phyloP scores from a whole-genome alignment of 2,797 vertebrate genomes.

The Sebastes aleutianus region DNA sequence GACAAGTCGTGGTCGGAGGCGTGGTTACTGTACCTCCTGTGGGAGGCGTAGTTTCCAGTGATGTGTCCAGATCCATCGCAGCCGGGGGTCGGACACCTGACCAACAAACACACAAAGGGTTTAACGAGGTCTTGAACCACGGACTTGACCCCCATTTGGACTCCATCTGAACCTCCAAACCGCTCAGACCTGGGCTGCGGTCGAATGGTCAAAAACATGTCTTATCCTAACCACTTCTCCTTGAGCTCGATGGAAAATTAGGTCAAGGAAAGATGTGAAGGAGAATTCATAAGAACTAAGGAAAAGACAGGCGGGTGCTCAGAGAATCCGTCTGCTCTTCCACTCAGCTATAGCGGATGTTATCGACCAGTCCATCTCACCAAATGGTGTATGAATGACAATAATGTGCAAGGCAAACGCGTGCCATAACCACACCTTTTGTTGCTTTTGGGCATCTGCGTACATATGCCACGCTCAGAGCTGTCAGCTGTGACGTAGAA shows the following conservation, averaged over 20 bases:
- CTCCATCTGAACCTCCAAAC: not conserved
- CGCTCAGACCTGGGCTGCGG: not conserved
- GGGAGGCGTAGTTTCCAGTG: slow-evolving; percentile 98
- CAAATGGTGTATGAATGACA: too few species aligned
- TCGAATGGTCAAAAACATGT: not conserved
- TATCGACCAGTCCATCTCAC: too few species aligned
- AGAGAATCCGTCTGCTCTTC: not conserved
- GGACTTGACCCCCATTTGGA: not conserved
- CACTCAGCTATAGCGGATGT: not conserved
- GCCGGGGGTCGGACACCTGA: slow-evolving; percentile 95
- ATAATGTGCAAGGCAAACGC: too few species aligned
- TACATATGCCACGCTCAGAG: too few species aligned
- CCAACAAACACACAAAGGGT: not conserved
- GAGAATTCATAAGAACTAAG: not conserved
- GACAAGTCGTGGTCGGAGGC: not conserved
- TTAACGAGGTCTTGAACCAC: not conserved
- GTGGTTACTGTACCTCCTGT: slow-evolving; percentile 88
- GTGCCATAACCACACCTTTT: too few species aligned
- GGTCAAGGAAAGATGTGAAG: too few species aligned
- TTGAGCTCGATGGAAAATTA: too few species aligned
- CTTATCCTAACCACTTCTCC: too few species aligned
- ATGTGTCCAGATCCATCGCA: slow-evolving; percentile 98
- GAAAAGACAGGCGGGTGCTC: not conserved
- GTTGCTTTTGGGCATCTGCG: too few species aligned
- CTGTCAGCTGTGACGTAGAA: too few species aligned